phyloP scores from a whole-genome alignment of 1,140 invertebrate genomes.

The Pectinophora gossypiella region DNA sequence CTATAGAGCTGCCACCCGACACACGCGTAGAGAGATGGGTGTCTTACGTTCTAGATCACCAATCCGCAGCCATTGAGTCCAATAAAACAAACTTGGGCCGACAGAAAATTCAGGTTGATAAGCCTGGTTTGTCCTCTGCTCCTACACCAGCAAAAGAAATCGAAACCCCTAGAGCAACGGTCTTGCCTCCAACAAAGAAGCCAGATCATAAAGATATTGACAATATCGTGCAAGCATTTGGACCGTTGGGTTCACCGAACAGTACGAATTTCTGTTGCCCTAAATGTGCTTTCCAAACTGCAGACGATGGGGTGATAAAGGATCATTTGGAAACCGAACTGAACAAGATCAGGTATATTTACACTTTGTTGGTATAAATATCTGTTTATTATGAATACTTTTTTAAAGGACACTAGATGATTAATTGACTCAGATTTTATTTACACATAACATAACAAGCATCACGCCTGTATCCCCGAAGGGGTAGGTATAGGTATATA shows the following conservation, averaged over 20 bases:
- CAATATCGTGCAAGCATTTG: constrained; percentile 28
- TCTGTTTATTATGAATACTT: too few relatives aligned
- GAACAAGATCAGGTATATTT: constrained; percentile 50
- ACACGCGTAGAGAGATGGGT: constrained; percentile 50
- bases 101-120: constrained; percentile 26
- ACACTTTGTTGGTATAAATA: too few relatives aligned
- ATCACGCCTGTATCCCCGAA: too few relatives aligned
- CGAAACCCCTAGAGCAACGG: neutral
- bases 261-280: constrained; percentile 41
- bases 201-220: neutral
- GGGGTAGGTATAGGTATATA: too few relatives aligned
- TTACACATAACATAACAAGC: too few relatives aligned
- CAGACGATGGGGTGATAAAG: constrained; percentile 37
- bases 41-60: constrained; percentile 32
- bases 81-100: constrained; percentile 39
- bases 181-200: neutral
- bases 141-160: neutral
- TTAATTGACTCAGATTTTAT: too few relatives aligned
- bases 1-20: constrained; percentile 34
- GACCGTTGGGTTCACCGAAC: constrained; percentile 32
- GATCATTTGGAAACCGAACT: constrained; percentile 56
- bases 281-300: constrained; percentile 33
- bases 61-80: constrained; percentile 33
- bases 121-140: constrained; percentile 6
- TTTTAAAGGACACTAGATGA: too few relatives aligned